Evolutionary conservation across 2,888 invertebrate species (phyloP).

Genomic region (Macaria notata): DNA sequence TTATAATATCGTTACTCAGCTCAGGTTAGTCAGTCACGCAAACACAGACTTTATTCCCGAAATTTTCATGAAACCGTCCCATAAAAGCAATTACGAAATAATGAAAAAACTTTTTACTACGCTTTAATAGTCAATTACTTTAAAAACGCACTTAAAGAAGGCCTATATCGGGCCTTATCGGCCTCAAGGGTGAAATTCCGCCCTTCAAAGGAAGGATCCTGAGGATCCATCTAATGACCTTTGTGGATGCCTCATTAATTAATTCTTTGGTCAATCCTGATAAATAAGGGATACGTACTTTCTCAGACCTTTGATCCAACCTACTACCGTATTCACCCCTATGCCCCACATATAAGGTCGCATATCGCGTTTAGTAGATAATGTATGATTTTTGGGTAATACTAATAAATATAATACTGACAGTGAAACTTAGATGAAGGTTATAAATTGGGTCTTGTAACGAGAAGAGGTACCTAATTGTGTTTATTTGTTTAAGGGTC

Average conservation of each 20-base stretch:
- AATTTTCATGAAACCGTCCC: background rate
- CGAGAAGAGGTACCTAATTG: background rate
- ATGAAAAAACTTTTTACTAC: conserved; percentile 27
- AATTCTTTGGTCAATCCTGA: conserved; percentile 58
- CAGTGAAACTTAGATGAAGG: conserved; percentile 14
- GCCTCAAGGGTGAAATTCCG: conserved; percentile 45
- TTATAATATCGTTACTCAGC: too few species aligned
- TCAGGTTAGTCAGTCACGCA: background rate
- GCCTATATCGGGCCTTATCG: conserved; percentile 43
- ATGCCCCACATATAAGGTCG: background rate
- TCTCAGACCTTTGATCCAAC: conserved; percentile 9
- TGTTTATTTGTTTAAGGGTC: background rate
- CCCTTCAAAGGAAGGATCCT: conserved; percentile 37
- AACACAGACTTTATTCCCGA: background rate
- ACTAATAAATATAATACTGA: conserved; percentile 16
- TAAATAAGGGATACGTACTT: conserved; percentile 48
- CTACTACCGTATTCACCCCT: background rate
- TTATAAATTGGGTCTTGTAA: background rate
- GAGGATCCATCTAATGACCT: conserved; percentile 46
- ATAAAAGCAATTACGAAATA: conserved; percentile 12
- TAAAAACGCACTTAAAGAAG: conserved; percentile 48
- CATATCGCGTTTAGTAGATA: background rate
- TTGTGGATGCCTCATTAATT: conserved; percentile 60
- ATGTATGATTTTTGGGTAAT: conserved; percentile 15
- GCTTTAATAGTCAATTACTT: conserved; percentile 56